phyloP scores from a whole-genome alignment of 1,140 invertebrate species.

The Pseudomyrmex flavicornis region DNA sequence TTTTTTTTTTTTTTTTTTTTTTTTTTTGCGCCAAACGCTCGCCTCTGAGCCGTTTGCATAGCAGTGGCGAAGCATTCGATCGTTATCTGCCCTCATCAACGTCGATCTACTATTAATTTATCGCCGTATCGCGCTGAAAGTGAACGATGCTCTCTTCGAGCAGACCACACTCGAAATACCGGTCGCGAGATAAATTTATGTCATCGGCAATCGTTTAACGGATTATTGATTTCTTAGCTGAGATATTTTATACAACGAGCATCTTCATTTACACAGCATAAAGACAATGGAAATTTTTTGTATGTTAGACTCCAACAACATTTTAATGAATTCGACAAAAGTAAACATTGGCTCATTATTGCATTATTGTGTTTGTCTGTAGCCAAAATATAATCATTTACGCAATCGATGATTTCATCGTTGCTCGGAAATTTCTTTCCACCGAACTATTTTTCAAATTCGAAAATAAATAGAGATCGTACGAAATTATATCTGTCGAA shows the following conservation, averaged over 20 bases:
- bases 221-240: slow-evolving; percentile 57
- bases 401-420: no score
- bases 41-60: slow-evolving; percentile 69
- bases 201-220: slow-evolving; percentile 69
- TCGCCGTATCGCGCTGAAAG: slow-evolving; percentile 62
- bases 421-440: no score
- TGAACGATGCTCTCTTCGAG: slow-evolving; percentile 55
- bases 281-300: neutral
- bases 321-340: no score
- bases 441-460: no score
- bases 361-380: no score
- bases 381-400: no score
- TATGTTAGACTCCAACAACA: no score
- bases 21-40: slow-evolving; percentile 61
- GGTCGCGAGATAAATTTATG: slow-evolving; percentile 70
- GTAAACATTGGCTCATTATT: no score
- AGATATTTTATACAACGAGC: slow-evolving; percentile 24
- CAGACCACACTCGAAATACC: slow-evolving; percentile 71
- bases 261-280: neutral
- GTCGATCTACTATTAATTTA: slow-evolving; percentile 74
- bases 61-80: slow-evolving; percentile 64
- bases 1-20: slow-evolving; percentile 5
- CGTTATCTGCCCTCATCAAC: slow-evolving; percentile 74
- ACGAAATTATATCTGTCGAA: no score
- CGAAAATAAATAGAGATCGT: no score